Percentiles rank a stretch among this genome's conserved stretches.
phyloP scores from a whole-genome alignment of 2,888 invertebrate genomes.

The Choristoneura rosaceana region DNA sequence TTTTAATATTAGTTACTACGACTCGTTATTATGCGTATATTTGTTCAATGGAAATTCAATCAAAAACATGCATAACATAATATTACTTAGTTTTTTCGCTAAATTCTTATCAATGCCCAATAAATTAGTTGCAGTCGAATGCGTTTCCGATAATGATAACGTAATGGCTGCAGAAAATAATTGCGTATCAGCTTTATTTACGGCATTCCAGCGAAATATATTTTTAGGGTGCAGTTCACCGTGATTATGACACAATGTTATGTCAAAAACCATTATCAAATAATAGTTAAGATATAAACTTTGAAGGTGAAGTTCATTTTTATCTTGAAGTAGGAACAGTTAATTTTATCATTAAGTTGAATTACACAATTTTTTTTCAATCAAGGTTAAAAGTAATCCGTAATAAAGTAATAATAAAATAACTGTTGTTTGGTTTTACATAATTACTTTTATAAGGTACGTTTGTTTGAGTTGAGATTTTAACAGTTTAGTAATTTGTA shows the following conservation, averaged over 20 bases:
- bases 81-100: background rate
- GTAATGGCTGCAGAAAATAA: background rate
- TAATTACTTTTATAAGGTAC: no score
- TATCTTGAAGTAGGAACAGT: slow-evolving; percentile 48
- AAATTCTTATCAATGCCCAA: background rate
- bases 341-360: slow-evolving; percentile 24
- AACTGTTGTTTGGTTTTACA: no score
- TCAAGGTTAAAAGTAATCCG: slow-evolving; percentile 20
- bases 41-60: no score
- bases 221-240: slow-evolving; percentile 16
- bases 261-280: slow-evolving; percentile 46
- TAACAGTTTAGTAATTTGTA: no score
- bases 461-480: no score
- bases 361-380: slow-evolving; percentile 30
- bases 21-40: no score
- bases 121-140: slow-evolving; percentile 6
- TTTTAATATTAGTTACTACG: no score
- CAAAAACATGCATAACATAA: background rate
- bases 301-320: slow-evolving; percentile 65
- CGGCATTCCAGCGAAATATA: background rate
- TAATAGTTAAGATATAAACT: slow-evolving; percentile 51
- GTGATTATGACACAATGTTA: slow-evolving; percentile 45
- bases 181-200: background rate
- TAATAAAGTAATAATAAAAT: background rate
- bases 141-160: background rate